Base-by-base conservation (phyloP, 2,113 vertebrate genomes). In the Protobothrops flavoviridis region DNA sequence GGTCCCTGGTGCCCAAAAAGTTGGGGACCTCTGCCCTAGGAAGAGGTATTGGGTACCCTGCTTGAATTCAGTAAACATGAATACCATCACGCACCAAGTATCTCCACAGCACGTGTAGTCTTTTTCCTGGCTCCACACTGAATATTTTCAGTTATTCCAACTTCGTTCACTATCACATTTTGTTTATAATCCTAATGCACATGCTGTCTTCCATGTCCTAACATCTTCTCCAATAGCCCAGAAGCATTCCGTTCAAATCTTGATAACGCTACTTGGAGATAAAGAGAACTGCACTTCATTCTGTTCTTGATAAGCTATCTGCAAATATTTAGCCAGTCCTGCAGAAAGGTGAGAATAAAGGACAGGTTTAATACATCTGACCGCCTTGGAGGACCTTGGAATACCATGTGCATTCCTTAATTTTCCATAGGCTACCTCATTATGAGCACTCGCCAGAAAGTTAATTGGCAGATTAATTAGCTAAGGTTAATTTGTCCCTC, bases 301-400 rank as follows among this genome's bases (percentile, higher is more conserved):
- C 91, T 86, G 91, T 85, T 92, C 57, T 64, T 29, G 57, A 69
- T 64, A 92, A 88, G 48, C 26, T 92, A 8, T 86, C 55, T 86
- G 53, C 81, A 91, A 91, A 91, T 59, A 91, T 91, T 86, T 86
- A 43, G 85, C 26, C 74, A 45, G 8, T 91, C 29, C 12, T 86
- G 24, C 15, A 29, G 90, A 53, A 39, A 91, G 69, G 50, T 91
- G 90, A 33, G 50, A 85, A 85, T 43, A 85, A 56, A 91, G 52
- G 69, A 85, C 52, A 85, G 69, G 33, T 81, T 91, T 81, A 33
- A n/a, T n/a, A 81, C 52, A 85, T 91, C 39, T 24, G 20, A 24
- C n/a, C 69, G 55, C 52, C 33, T 85, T 43, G 50, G 26, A 85
- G 33, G 64, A 85, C 50, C n/a, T 85, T 53, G 39, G 55, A 7